Percentiles rank a stretch among this genome's conserved stretches.
These are phyloP conservation scores for Liodrosophila aerea DNA, from an alignment of 2,888 invertebrate species.

Conservation along the genomic window DNA sequence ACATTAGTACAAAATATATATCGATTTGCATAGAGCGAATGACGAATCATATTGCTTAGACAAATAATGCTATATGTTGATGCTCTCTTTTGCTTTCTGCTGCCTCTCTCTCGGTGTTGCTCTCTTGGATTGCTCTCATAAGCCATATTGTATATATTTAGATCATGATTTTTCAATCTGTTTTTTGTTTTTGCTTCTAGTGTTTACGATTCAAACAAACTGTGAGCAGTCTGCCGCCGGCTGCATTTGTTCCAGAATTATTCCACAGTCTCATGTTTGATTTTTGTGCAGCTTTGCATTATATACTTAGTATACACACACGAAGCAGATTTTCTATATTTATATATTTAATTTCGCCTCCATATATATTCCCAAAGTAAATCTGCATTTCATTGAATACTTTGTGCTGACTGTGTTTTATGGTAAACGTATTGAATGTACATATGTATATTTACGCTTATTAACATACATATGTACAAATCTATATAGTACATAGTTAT, in stretches of 20 bases:
- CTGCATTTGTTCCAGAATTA: conserved; percentile 72
- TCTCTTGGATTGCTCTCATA: conserved; percentile 9
- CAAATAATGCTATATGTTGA: conserved; percentile 38
- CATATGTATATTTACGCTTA: conserved; percentile 8
- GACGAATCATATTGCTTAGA: conserved; percentile 27
- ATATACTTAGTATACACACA: conserved; percentile 8
- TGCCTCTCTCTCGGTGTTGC: conserved; percentile 9
- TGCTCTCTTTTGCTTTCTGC: conserved; percentile 5
- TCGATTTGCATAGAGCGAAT: conserved; percentile 51
- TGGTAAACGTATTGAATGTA: neutral
- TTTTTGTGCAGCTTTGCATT: conserved; percentile 30
- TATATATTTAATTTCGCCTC: neutral
- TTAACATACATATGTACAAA: conserved; percentile 10
- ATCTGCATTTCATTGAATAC: conserved; percentile 25
- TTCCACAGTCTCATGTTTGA: conserved; percentile 30
- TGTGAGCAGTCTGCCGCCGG: conserved; percentile 61
- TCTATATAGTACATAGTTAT: conserved; percentile 13
- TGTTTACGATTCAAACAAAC: conserved; percentile 69
- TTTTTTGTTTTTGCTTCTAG: conserved; percentile 47
- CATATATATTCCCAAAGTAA: conserved; percentile 9
- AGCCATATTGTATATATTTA: conserved; percentile 62
- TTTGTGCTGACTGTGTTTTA: neutral
- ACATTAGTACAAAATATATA: conserved; percentile 39
- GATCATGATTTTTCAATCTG: conserved; percentile 72
- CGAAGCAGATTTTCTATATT: neutral